Base-by-base conservation (phyloP, 2,888 invertebrate species). In the Dicranocentrus wangi region DNA sequence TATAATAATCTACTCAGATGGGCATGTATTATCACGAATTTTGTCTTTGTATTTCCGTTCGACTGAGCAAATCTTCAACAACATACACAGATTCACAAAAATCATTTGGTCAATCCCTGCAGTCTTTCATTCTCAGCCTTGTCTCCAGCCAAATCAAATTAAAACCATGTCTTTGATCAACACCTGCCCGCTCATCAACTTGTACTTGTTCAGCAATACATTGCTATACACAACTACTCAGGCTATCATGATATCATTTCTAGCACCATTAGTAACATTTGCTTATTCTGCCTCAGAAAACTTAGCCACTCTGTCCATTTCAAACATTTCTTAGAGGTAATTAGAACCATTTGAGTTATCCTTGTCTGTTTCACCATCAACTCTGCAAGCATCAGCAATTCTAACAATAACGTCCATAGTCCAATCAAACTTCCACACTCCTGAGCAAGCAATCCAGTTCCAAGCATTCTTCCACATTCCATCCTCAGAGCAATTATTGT, bases 391-490 rank as follows among this genome's bases (percentile, higher is more conserved):
- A 47, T 28, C 21, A 17, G 3, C 55, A 58, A 51, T 51, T 51
- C 51, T 32, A 69, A 21, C 69, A 68, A 28, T 66, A 68, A 21
- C 70, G 70, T 70, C 58, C 55, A 70, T 27, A 53, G 66, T 51
- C 66, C 66, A 58, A 17, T 19, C 61, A 61, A 47, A 28, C 19
- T 47, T 32, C 58, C 70, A 39, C 25, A 39, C 58, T 70, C 42
- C 55, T 71, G 61, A 71, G 71, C 61, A 71, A 73, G 51, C 73
- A 71, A 32, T 53, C 60, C 71, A 42, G 32, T 32, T 63, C 23
- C 53, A 51, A 51, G 1, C 42, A 43, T 53, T 53, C 81, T 68
- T 51, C 66, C 43, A 81, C 75, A 81, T 75, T 75, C 81, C 73
- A 61, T 80, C 53, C 73, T 79, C 63, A 70, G 25, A 58, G 15